A percentile compares a stretch with the other conserved stretches of the same genome.
These are phyloP conservation scores for Leptestheria dahalacensis DNA, from an alignment of 1,140 invertebrate species.

Conservation along the genomic window DNA sequence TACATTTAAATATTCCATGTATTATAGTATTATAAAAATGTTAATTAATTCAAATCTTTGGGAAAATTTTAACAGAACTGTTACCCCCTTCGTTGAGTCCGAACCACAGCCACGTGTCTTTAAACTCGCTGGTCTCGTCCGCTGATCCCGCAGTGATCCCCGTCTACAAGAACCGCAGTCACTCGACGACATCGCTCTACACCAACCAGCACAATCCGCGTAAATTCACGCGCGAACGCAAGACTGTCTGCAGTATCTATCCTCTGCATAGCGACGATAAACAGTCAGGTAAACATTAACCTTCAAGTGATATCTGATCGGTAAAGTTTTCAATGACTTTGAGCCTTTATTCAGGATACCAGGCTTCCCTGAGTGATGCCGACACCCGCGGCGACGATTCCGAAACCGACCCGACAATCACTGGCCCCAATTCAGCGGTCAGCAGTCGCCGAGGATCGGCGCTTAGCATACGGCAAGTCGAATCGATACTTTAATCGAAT, in stretches of 20 bases:
- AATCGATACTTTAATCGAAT: too few relatives aligned
- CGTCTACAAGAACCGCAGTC: constrained; percentile 11
- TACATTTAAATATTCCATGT: too few relatives aligned
- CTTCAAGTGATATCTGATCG: too few relatives aligned
- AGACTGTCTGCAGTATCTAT: constrained; percentile 27
- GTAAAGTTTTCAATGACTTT: too few relatives aligned
- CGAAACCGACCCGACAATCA: not conserved
- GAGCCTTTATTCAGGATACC: too few relatives aligned
- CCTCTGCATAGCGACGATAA: constrained; percentile 17
- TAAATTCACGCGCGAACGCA: constrained; percentile 20
- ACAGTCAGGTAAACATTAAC: not conserved
- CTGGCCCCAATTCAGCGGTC: not conserved
- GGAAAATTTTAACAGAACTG: too few relatives aligned
- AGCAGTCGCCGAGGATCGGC: constrained; percentile 1
- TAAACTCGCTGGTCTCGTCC: not conserved
- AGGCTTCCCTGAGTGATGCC: too few relatives aligned
- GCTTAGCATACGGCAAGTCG: not conserved
- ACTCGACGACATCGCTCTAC: constrained; percentile 22
- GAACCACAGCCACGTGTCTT: constrained; percentile 5
- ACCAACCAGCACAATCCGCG: constrained; percentile 21
- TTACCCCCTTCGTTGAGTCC: not conserved
- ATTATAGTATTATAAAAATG: too few relatives aligned
- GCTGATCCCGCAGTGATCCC: not conserved
- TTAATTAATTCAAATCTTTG: too few relatives aligned
- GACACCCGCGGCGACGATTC: too few relatives aligned